A percentile compares a stretch with the other conserved stretches of the same genome.
phyloP scores from a whole-genome alignment of 2,113 vertebrate species.

The Silurus asotus region DNA sequence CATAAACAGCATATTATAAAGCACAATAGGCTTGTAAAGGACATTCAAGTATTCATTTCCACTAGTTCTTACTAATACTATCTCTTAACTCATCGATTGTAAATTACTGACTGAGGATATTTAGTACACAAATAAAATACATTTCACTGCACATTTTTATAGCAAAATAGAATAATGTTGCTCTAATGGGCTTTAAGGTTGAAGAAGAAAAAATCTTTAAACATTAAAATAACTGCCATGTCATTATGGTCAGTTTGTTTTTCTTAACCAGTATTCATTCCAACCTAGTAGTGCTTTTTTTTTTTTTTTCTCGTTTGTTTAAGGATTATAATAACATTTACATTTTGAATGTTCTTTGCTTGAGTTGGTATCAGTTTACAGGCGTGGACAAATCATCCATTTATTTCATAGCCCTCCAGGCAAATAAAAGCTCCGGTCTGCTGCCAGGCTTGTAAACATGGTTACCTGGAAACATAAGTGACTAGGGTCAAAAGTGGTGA shows the following conservation, averaged over 20 bases:
- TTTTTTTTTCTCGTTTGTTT: background rate
- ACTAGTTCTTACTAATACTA: background rate
- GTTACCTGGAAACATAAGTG: background rate
- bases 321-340: constrained; percentile 27
- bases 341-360: constrained; percentile 32
- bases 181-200: background rate
- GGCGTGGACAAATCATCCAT: constrained; percentile 15
- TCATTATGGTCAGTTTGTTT: constrained; percentile 11
- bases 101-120: background rate
- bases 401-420: background rate
- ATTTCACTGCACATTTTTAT: background rate
- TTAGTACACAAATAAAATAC: background rate
- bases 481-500: background rate
- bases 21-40: constrained; percentile 2
- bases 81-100: background rate
- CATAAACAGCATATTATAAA: background rate
- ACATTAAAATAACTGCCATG: background rate
- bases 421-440: background rate
- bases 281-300: background rate
- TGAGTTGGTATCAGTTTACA: constrained; percentile 33
- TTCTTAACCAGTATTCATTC: background rate
- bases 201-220: background rate
- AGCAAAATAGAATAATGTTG: background rate
- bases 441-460: background rate
- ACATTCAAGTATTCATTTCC: constrained; percentile 8